Evolutionary conservation across 2,888 invertebrate species (phyloP).

Genomic region (Diplolepis rosae): DNA sequence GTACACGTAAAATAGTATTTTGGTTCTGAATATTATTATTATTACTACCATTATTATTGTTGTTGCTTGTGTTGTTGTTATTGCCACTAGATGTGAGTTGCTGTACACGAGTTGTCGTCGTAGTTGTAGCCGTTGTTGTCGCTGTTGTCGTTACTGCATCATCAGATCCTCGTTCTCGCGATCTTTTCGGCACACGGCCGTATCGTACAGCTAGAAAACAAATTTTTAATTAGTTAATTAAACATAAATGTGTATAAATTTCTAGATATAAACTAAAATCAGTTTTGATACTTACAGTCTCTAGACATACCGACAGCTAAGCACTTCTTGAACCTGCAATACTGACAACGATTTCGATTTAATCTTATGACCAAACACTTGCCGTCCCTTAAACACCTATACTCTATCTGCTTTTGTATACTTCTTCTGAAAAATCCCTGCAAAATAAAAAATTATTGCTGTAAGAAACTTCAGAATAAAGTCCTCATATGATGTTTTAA

Average conservation of each 20-base stretch:
- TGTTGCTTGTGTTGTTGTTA: conserved; percentile 67
- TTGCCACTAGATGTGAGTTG: conserved; percentile 63
- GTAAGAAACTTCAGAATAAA: too few species aligned
- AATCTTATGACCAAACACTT: conserved; percentile 95
- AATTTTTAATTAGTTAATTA: not conserved
- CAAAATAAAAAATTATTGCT: conserved; percentile 54
- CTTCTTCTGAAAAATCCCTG: conserved; percentile 97
- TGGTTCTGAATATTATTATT: conserved; percentile 66
- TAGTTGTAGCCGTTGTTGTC: conserved; percentile 63
- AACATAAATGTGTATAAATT: not conserved
- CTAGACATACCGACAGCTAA: conserved; percentile 96
- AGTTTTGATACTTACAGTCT: conserved; percentile 87
- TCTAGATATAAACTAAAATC: not conserved
- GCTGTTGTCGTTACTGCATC: conserved; percentile 75
- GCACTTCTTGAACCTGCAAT: conserved; percentile 97
- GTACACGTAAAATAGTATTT: conserved; percentile 58
- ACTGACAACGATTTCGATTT: conserved; percentile 96
- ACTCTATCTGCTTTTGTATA: conserved; percentile 97
- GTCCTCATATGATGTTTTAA: too few species aligned
- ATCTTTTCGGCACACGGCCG: conserved; percentile 95
- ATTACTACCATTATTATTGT: conserved; percentile 70
- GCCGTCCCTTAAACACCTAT: conserved; percentile 93
- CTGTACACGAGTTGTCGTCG: conserved; percentile 51
- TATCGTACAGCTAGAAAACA: conserved; percentile 89
- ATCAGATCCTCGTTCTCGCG: conserved; percentile 84